Base-by-base conservation (phyloP, 2,113 vertebrate genomes). In the Cololabis saira region DNA sequence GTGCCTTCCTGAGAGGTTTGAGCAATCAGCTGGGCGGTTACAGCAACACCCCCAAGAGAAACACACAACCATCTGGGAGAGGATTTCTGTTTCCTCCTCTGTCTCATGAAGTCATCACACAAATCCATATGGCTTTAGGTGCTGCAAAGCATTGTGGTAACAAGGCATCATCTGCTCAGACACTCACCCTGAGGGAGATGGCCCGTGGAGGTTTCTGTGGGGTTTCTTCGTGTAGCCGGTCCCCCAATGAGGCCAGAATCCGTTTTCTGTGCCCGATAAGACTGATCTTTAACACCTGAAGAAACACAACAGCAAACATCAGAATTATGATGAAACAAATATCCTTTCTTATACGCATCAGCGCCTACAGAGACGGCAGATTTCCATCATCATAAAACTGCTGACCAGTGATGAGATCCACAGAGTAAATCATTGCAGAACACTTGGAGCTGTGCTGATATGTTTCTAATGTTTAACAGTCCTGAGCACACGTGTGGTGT, bases 221-320 rank as follows among this genome's bases (percentile, higher is more conserved):
- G 15, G 95, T 95, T 50, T 98, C 96, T 81, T 98, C 97, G 94
- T 98, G 96, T 75, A 98, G 92, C 58, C 97, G 92, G 86, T 99
- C 97, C 76, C 97, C 97, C 89, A 99, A 85, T 67, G 97, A 99
- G 13, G 97, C 97, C 68, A 98, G 88, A 87, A 98, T 95, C 16
- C 97, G 94, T 87, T 99, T 99, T 82, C 97, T 94, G 91, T 99
- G 97, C 81, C 97, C 97, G 80, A 97, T 95, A 67, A 98, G 93
- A 82, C 78, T 95, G 67, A 99, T 98, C 93, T 99, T 99, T 92
- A 98, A 90, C 69, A 99, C 96, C 97, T 99, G 86, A 60, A 11
- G 12, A 27, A 53, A 82, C 17, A 68, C 17, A 65, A n/a, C n/a
- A n/a, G n/a, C n/a, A n/a, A n/a, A n/a, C 2, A 65, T 4, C 15